Evolutionary conservation across 2,888 invertebrate species (phyloP).

Genomic region (Andrena praecox): DNA sequence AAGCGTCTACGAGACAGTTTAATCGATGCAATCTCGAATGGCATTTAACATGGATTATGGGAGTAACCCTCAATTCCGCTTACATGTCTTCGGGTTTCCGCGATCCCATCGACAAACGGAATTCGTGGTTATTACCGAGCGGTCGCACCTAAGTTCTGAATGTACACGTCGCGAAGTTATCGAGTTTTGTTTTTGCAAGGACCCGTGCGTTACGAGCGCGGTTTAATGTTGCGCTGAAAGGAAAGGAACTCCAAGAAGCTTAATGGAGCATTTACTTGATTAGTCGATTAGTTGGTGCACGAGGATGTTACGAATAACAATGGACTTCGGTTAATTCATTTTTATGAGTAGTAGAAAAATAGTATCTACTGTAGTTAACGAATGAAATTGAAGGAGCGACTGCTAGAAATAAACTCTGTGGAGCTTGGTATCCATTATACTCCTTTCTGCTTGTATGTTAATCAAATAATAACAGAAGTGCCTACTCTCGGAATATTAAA

Average conservation of each 20-base stretch:
- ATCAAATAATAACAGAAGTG: background rate
- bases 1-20: conserved; percentile 13
- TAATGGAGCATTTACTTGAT: conserved; percentile 38
- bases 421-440: background rate
- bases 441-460: background rate
- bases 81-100: background rate
- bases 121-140: conserved; percentile 14
- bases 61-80: background rate
- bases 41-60: conserved; percentile 26
- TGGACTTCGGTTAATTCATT: conserved; percentile 21
- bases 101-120: conserved; percentile 20
- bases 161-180: background rate
- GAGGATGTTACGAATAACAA: conserved; percentile 26
- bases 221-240: background rate
- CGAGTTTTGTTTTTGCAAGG: background rate
- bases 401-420: background rate
- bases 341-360: conserved; percentile 8
- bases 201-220: background rate
- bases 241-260: conserved; percentile 45
- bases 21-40: conserved; percentile 16
- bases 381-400: background rate
- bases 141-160: background rate
- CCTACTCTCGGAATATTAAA: too few species aligned
- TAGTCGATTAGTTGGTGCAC: conserved; percentile 39
- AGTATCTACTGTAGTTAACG: background rate